Evolutionary conservation across 2,113 vertebrate species (phyloP).

Genomic region (Sardina pilchardus): DNA sequence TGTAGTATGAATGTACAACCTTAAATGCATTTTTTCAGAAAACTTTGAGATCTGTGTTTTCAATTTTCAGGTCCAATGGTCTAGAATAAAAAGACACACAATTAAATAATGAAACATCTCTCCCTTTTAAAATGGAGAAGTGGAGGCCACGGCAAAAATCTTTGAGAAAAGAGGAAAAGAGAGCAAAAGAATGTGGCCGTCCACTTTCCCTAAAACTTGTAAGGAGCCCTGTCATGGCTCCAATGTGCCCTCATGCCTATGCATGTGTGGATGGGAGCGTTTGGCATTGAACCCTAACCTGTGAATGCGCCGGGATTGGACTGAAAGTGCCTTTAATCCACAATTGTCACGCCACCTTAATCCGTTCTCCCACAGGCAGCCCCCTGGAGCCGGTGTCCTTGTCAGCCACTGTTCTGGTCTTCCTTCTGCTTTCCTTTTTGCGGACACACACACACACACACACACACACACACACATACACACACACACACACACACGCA

Average conservation of each 20-base stretch:
- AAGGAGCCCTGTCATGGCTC: constrained; percentile 23
- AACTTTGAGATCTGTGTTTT: not conserved
- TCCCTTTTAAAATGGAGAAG: constrained; percentile 57
- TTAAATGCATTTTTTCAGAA: not conserved
- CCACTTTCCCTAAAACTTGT: constrained; percentile 44
- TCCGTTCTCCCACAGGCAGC: constrained; percentile 60
- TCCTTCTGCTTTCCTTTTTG: not conserved
- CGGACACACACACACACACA: constrained; percentile 29
- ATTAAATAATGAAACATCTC: too few species aligned
- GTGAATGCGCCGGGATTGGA: constrained; percentile 51
- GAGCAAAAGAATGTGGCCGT: constrained; percentile 37
- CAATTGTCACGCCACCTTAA: constrained; percentile 69
- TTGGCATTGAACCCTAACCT: constrained; percentile 62
- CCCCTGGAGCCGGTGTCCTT: constrained; percentile 60
- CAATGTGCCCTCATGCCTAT: constrained; percentile 47
- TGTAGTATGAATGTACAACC: not conserved
- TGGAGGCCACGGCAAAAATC: not conserved
- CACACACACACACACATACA: constrained; percentile 41
- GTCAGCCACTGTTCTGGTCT: constrained; percentile 57
- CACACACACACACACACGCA: constrained; percentile 33
- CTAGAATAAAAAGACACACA: too few species aligned
- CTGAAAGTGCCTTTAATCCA: constrained; percentile 65
- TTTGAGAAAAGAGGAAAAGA: not conserved
- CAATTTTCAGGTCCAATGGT: not conserved
- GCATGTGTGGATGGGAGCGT: constrained; percentile 56